phyloP scores from a whole-genome alignment of 2,888 invertebrate genomes.

The Orchestes rusci region DNA sequence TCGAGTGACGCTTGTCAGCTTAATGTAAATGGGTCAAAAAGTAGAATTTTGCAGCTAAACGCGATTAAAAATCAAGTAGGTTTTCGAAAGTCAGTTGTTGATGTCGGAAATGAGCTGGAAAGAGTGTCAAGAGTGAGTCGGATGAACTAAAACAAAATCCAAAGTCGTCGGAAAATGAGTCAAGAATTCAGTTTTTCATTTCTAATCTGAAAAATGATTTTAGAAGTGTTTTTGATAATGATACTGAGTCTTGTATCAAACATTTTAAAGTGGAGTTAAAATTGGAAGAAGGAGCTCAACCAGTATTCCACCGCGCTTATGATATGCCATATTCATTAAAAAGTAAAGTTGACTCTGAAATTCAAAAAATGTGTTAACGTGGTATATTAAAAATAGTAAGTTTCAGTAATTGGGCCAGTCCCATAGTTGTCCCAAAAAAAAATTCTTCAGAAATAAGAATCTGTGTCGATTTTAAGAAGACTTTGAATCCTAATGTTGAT shows the following conservation, averaged over 20 bases:
- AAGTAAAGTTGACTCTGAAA: not conserved
- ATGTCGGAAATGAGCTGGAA: no score
- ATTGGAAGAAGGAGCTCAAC: constrained; percentile 4
- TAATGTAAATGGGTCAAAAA: no score
- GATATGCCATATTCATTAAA: constrained; percentile 8
- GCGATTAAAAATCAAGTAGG: no score
- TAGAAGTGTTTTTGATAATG: not conserved
- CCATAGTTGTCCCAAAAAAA: constrained; percentile 4
- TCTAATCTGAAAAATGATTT: no score
- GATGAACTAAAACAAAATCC: no score
- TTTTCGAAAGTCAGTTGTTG: no score
- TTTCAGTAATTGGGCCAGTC: constrained; percentile 5
- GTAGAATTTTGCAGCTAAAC: no score
- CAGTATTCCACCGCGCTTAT: constrained; percentile 6
- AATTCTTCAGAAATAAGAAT: constrained; percentile 1
- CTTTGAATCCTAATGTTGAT: constrained; percentile 5
- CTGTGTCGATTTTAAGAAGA: constrained; percentile 8
- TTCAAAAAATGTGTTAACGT: constrained; percentile 10
- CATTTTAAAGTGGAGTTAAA: not conserved
- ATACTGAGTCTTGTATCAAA: not conserved
- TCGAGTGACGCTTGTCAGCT: not conserved
- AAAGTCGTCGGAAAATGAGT: no score
- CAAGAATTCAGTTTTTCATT: no score
- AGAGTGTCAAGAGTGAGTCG: no score
- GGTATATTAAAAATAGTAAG: constrained; percentile 6